A percentile compares a stretch with the other conserved stretches of the same genome.
Evolutionary conservation across 2,113 vertebrate species (phyloP).

Genomic region (Oxyura jamaicensis): DNA sequence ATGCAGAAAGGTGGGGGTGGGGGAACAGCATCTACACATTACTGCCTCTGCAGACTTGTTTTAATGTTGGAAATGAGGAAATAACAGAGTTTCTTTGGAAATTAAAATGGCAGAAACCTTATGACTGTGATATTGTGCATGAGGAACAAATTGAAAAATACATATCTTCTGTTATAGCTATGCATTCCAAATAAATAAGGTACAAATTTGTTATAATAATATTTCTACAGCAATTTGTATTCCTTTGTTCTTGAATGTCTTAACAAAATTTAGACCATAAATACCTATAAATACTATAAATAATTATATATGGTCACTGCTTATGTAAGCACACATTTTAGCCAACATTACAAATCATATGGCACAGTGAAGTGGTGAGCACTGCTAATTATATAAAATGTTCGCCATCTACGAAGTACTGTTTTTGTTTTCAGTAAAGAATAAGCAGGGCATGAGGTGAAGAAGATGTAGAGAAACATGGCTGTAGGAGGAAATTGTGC

Average conservation of each 20-base stretch:
- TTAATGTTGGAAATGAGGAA: background rate
- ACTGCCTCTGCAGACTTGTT: background rate
- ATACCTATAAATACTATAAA: background rate
- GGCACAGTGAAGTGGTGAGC: background rate
- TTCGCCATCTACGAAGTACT: background rate
- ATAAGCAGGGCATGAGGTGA: background rate
- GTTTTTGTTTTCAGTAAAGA: conserved; percentile 8
- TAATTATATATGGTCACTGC: background rate
- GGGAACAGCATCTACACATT: background rate
- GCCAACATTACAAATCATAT: background rate
- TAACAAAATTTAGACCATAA: background rate
- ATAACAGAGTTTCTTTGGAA: background rate
- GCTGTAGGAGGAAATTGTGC: background rate
- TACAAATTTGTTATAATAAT: background rate
- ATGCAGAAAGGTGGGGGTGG: too few species aligned
- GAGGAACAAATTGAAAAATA: background rate
- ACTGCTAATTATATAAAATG: background rate
- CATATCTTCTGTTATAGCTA: background rate
- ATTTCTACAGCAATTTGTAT: background rate
- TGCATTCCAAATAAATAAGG: background rate
- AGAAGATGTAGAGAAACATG: background rate
- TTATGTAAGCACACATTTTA: conserved; percentile 18
- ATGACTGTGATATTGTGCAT: background rate
- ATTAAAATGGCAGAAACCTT: background rate
- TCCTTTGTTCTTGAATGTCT: background rate